Conservation (phyloP, 2,797 vertebrate species). For the Simalia tracyae region DNA sequence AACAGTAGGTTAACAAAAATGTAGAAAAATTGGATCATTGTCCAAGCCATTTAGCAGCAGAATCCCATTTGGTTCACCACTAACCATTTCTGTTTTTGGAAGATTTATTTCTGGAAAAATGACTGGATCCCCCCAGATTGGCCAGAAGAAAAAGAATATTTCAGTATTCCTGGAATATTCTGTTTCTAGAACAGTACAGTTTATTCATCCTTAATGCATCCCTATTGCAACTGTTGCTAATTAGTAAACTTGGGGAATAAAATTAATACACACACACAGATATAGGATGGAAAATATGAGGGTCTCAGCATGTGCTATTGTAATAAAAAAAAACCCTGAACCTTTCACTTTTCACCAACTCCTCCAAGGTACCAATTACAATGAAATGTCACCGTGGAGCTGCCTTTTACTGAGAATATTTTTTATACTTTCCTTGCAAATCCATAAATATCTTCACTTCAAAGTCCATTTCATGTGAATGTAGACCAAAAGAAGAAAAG, state of each 20-base stretch:
- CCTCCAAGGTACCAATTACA: neutral
- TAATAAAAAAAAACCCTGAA: neutral
- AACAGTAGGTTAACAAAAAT: neutral
- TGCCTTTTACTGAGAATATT: neutral
- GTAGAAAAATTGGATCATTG: neutral
- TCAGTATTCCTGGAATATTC: neutral
- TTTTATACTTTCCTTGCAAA: neutral
- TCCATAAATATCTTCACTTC: slow-evolving; percentile 7
- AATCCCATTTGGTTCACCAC: neutral
- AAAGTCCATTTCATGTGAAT: neutral
- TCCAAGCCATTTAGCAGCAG: neutral
- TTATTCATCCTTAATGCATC: neutral
- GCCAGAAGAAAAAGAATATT: neutral
- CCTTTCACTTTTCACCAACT: neutral
- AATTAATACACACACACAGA: no score
- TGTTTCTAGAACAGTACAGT: neutral
- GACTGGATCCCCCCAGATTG: neutral
- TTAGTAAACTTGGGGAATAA: neutral
- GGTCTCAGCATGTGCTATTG: neutral
- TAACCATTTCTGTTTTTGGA: neutral
- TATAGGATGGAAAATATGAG: neutral
- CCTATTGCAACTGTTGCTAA: neutral
- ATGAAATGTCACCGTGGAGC: slow-evolving; percentile 14
- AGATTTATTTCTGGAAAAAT: neutral
- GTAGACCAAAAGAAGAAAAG: neutral